phyloP scores from a whole-genome alignment of 2,113 vertebrate genomes.

The Emydura subglobosa region DNA sequence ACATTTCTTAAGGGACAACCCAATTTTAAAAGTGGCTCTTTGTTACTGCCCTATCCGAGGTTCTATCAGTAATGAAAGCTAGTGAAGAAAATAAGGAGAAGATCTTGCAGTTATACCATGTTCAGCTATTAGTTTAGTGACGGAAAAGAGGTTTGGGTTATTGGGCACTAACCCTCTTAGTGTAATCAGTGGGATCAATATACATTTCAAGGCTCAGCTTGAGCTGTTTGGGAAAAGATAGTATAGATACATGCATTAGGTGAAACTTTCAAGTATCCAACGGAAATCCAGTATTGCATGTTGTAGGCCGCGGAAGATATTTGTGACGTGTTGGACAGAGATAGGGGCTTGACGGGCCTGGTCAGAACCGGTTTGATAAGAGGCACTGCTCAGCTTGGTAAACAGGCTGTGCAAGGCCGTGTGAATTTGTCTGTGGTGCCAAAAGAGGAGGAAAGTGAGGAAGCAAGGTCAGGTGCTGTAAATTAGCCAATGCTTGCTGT shows the following conservation, averaged over 20 bases:
- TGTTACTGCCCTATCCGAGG: background rate
- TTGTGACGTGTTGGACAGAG: too few relatives aligned
- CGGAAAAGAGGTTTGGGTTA: background rate
- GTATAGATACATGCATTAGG: background rate
- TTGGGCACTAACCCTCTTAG: background rate
- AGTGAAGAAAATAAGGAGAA: background rate
- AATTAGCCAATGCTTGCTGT: too few relatives aligned
- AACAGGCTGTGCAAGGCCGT: too few relatives aligned
- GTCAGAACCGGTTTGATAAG: too few relatives aligned
- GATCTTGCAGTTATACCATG: background rate
- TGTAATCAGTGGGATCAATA: background rate
- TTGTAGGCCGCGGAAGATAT: too few relatives aligned
- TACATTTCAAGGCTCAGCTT: background rate
- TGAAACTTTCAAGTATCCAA: background rate
- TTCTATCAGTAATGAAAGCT: background rate
- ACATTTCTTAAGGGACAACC: background rate
- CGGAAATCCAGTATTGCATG: background rate
- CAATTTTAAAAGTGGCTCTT: background rate
- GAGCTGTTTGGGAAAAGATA: background rate
- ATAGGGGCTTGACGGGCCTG: too few relatives aligned
- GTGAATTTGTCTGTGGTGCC: too few relatives aligned
- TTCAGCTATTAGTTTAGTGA: background rate
- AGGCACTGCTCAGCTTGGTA: too few relatives aligned
- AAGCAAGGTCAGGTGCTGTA: too few relatives aligned
- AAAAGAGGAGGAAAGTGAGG: too few relatives aligned